Conservation (phyloP, 2,888 invertebrate genomes). For the Lithophane leautieri region DNA sequence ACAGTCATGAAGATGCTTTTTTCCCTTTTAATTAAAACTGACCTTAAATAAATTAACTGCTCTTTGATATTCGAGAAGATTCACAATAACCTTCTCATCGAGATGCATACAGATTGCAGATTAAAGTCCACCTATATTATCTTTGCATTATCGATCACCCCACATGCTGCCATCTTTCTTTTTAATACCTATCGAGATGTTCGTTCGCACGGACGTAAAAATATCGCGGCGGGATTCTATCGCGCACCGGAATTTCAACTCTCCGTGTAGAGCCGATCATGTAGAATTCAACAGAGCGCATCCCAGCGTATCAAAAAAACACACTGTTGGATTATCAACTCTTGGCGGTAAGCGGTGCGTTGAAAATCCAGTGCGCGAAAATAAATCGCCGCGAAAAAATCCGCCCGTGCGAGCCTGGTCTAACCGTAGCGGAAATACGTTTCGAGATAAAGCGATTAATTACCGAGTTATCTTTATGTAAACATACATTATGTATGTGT, state of each 20-base stretch:
- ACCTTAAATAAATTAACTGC: background rate
- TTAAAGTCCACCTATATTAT: constrained; percentile 15
- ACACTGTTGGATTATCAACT: no score
- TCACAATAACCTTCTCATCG: constrained; percentile 4
- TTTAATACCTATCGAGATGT: constrained; percentile 11
- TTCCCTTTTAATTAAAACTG: background rate
- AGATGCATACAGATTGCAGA: constrained; percentile 21
- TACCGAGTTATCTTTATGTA: background rate
- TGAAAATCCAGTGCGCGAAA: no score
- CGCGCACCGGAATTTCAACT: no score
- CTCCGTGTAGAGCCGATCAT: no score
- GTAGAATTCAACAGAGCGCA: no score
- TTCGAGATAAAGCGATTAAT: constrained; percentile 31
- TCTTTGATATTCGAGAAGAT: background rate
- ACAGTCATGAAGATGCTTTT: background rate
- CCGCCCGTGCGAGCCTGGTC: no score
- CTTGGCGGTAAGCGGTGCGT: no score
- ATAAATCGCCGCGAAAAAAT: no score
- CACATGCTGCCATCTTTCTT: constrained; percentile 2
- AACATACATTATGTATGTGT: constrained; percentile 26
- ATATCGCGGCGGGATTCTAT: no score
- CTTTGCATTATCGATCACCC: background rate
- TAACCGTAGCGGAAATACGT: background rate
- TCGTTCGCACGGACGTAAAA: no score
- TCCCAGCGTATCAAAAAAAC: no score